Evolutionary conservation across 2,113 vertebrate genomes (phyloP), one percentile per base, ranked within the genome.

Genomic region (Pitta sordida): DNA sequence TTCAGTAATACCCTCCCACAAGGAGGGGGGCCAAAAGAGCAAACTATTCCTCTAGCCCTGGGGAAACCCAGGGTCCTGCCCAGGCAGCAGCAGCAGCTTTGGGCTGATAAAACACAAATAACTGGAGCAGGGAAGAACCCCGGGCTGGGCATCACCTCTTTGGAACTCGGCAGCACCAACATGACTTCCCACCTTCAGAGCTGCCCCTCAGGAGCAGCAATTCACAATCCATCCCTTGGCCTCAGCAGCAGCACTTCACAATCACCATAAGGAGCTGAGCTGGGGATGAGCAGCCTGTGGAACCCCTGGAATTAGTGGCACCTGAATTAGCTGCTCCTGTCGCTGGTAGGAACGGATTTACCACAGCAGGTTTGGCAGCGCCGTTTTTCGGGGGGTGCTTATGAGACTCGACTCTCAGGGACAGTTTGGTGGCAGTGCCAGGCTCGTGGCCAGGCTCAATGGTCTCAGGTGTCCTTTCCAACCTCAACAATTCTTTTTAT

Each of bases 391-490:
- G 21, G 29, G 36, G 29, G 1, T 0, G 1, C 29, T 44, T 14
- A 3, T 5, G 5, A 10, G 49, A 30, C 6, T 10, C 12, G 37
- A 19, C 16, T 23, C 68, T 21, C 0, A 13, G 60, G 60, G 59
- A 9, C 22, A 32, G 27, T 26, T 23, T 24, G 29, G 59, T 52
- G 60, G 22, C 68, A 59, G 22, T 37, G 68, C 43, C 52, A 59
- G 19, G 6, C 15, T 26, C 10, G 0, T 26, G 60, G 13, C 0
- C 34, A 39, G 39, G 4, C 44, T 60, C 2, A 0, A 24, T 8
- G n/a, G 18, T 8, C 10, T 53, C 0, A 12, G 19, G 53, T 53
- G 10, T 32, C 24, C 55, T 82, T 41, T 41, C 53, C 78, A 53
- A 7, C n/a, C 29, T 15, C 5, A 30, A 3, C 0, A 6, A 8